Conservation (phyloP, 2,113 vertebrate species). For the Syrmaticus mikado region DNA sequence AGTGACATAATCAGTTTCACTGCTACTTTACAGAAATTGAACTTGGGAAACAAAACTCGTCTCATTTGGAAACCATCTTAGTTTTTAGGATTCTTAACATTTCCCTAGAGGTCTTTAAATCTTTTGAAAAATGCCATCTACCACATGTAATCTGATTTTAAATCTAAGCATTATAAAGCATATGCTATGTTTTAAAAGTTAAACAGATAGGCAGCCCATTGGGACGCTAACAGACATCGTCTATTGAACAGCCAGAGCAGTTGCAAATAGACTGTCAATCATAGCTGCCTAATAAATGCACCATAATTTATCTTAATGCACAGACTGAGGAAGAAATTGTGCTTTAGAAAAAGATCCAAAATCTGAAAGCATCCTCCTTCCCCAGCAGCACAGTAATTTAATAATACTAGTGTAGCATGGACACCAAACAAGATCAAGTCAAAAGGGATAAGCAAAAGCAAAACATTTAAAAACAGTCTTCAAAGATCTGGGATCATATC, state of each 20-base stretch:
- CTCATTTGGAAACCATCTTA: not conserved
- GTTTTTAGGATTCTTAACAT: not conserved
- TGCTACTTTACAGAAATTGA: not conserved
- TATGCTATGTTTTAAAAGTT: not conserved
- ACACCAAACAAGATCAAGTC: not conserved
- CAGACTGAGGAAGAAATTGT: not conserved
- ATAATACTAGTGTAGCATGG: not conserved
- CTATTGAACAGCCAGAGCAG: not conserved
- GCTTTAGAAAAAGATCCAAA: not conserved
- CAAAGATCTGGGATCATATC: not conserved
- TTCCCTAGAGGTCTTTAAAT: not conserved
- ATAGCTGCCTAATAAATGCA: not conserved
- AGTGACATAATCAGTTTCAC: not conserved
- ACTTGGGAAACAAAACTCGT: not conserved
- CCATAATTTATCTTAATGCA: rapidly evolving
- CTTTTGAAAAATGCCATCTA: constrained; percentile 7
- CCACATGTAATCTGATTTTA: not conserved
- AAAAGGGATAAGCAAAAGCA: not conserved
- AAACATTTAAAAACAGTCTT: not conserved
- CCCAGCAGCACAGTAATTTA: not conserved
- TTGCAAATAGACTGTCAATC: not conserved
- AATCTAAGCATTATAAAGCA: not conserved
- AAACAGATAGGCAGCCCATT: not conserved
- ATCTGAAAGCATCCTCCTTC: not conserved
- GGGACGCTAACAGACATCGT: not conserved